Base-by-base conservation (phyloP, 1,140 invertebrate genomes). In the Rhagoletis pomonella region DNA sequence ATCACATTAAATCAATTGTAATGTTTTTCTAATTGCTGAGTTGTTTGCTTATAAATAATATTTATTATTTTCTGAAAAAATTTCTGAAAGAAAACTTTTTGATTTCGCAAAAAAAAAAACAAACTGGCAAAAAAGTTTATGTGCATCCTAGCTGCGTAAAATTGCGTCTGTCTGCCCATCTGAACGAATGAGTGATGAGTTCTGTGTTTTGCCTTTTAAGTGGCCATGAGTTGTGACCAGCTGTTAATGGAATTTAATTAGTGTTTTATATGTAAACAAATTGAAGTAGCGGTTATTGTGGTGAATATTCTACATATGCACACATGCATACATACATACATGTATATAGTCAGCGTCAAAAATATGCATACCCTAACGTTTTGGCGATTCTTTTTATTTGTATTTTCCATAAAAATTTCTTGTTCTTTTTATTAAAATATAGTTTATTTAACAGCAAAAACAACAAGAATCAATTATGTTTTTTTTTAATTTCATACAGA, bases 171-270 rank as follows among this genome's bases (percentile, higher is more conserved):
- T 58, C 55, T 6, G 4, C 5, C 55, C 12, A 58, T 4, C 12
- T 58, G 12, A 58, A 58, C 4, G 42, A 47, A 17, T 73, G 42
- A 5, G 29, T 73, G 67, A 12, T 73, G 42, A 73, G 10, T 47
- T 44, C 2, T 42, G 9, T 67, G 29, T 4, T 62, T 62, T 65
- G 44, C 67, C 4, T 12, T 42, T 44, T 2, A 17, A 73, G 42
- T 44, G 67, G 14, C 67, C 42, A 73, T 73, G 39, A 44, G 10
- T 47, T 73, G 44, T 17, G 67, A 47, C 67, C 42, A 85, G 59
- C 19, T 59, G 55, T 55, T 85, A 85, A 59, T 59, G 39, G 81
- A 85, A 85, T 85, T 62, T 85, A 59, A 85, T 85, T 59, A 14
- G n/a, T 85, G 81, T 85, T 59, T 39, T 58, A 85, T 58, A 29